These are phyloP conservation scores for Muntiacus reevesi DNA, from an alignment of 2,113 vertebrate species.

Conservation along the genomic window DNA sequence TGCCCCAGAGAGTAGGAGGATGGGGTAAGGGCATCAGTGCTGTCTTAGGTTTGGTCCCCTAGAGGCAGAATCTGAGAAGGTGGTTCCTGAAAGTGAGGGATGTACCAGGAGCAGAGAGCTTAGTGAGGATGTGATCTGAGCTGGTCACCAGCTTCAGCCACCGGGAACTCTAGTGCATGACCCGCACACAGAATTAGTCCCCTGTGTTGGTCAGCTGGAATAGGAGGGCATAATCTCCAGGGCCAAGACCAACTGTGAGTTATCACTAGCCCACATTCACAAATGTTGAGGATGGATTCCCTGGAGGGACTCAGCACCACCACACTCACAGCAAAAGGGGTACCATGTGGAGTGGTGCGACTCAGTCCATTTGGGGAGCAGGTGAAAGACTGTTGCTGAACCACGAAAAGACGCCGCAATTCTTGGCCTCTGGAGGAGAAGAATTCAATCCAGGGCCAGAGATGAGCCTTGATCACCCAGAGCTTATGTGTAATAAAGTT, in stretches of 20 bases:
- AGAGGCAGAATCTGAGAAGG: background rate
- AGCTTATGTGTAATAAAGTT: no score
- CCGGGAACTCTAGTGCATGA: background rate
- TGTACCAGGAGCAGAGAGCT: background rate
- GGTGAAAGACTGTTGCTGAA: no score
- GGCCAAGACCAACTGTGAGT: background rate
- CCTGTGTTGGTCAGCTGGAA: background rate
- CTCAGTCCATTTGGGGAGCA: no score
- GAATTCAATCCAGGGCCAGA: no score
- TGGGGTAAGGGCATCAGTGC: background rate
- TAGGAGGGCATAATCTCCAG: background rate
- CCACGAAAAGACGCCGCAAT: no score
- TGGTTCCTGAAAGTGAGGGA: background rate
- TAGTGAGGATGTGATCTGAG: background rate
- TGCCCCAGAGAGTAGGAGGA: no score
- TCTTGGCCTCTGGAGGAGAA: no score
- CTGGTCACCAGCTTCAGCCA: background rate
- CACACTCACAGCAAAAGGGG: background rate
- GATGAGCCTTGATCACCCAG: no score
- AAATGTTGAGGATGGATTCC: background rate
- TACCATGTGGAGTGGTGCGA: rapidly evolving
- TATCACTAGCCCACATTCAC: background rate
- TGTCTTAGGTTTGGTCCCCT: background rate
- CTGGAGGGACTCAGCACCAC: background rate
- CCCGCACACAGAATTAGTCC: background rate